Base-by-base conservation (phyloP, 2,888 invertebrate species). In the Bellardia bayeri region DNA sequence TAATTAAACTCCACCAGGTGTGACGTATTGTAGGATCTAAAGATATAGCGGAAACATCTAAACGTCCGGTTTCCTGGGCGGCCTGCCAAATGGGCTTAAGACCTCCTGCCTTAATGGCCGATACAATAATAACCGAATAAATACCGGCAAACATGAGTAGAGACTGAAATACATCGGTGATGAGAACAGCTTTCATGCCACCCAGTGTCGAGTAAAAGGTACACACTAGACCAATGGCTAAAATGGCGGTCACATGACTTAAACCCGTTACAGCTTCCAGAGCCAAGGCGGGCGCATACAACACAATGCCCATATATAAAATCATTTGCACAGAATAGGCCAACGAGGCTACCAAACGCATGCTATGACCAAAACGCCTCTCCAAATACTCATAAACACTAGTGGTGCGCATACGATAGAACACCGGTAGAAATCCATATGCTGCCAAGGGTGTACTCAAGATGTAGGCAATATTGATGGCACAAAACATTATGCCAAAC, bases 341-440 rank as follows among this genome's bases (percentile, higher is more conserved):
- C 74, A 97, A 92, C 1, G 98, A 98, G 0, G 98, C 98, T 11
- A 96, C 94, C 88, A 97, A 94, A 91, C 98, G 95, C 49, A 98
- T 95, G 2, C 94, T 94, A 85, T 95, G 95, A 0, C 98, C 97
- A 92, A 99, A 99, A 86, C 99, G 94, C 89, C 95, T 95, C 92
- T 98, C 98, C 91, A 99, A 94, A 92, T 99, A 99, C 96, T 98
- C 97, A 92, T 98, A 98, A 81, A 97, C 97, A 92, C 97, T 98
- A 3, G 97, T 96, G 80, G 96, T 96, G 92, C 97, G 96, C 82
- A 98, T 94, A 86, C 96, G 96, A 91, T 96, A 98, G 93, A 98
- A 98, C 40, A 98, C 97, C 64, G 98, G 98, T 87, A 98, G 94
- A 92, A 97, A 98, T 33, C 97, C 92, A 91, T 96, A 96, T 2